phyloP scores from a whole-genome alignment of 2,113 vertebrate species.

The Phylloscopus whistleri region DNA sequence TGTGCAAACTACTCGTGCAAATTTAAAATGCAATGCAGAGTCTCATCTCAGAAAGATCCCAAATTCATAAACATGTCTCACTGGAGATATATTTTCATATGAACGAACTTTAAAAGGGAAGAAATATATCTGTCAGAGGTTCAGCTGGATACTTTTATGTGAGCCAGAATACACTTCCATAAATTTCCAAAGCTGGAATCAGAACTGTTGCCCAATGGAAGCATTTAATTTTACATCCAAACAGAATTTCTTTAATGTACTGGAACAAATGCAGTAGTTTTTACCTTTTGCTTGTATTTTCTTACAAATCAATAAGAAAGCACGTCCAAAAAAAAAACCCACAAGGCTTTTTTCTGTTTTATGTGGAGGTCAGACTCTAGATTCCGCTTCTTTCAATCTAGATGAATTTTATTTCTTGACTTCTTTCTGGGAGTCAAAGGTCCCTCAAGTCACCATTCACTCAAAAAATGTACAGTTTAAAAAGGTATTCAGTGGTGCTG shows the following conservation, averaged over 20 bases:
- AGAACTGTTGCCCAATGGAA: slow-evolving; percentile 32
- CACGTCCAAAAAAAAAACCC: not conserved
- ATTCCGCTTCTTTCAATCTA: not conserved
- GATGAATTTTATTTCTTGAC: not conserved
- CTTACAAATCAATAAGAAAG: not conserved
- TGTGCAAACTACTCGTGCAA: slow-evolving; percentile 10
- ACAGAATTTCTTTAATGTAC: not conserved
- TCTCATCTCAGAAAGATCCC: not conserved
- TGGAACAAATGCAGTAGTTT: not conserved
- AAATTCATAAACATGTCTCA: slow-evolving; percentile 25
- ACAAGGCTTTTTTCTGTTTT: not conserved
- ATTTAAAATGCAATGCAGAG: not conserved
- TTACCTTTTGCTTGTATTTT: not conserved
- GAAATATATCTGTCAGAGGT: slow-evolving; percentile 28
- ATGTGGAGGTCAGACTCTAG: not conserved
- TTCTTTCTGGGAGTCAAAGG: not conserved
- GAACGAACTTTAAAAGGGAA: not conserved
- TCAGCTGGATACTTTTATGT: not conserved
- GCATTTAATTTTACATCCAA: slow-evolving; percentile 41
- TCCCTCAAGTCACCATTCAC: not conserved
- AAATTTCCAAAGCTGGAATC: slow-evolving; percentile 20
- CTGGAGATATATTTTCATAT: not conserved
- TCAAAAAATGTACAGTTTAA: not conserved
- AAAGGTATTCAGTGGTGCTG: not conserved
- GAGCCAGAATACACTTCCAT: slow-evolving; percentile 42